Percentiles rank a stretch among this genome's conserved stretches.
These are phyloP conservation scores for Polymixis lichenea DNA, from an alignment of 2,888 invertebrate species.

Conservation along the genomic window DNA sequence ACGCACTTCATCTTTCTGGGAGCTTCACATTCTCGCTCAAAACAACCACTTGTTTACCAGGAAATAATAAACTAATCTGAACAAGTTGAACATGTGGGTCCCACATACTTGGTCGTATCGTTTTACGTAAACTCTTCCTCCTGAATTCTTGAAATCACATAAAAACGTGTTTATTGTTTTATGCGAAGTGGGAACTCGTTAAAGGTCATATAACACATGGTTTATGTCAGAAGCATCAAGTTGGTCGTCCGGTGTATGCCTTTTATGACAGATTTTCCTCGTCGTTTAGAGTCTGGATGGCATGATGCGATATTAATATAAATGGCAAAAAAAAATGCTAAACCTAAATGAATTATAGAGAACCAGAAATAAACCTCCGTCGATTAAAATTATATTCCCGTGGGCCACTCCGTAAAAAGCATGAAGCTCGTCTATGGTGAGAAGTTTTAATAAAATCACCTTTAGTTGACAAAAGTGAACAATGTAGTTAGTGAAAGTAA, in stretches of 20 bases:
- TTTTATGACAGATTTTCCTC: conserved; percentile 30
- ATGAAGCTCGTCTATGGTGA: neutral
- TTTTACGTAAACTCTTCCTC: conserved; percentile 45
- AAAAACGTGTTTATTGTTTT: conserved; percentile 54
- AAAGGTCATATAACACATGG: conserved; percentile 25
- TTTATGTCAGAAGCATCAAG: conserved; percentile 47
- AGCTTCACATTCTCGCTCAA: neutral
- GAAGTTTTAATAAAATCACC: neutral
- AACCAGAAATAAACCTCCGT: neutral
- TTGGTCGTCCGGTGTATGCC: conserved; percentile 2
- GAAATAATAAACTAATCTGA: conserved; percentile 36
- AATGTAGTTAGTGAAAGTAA: conserved; percentile 1
- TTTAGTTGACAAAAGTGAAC: neutral
- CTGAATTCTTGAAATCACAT: conserved; percentile 21
- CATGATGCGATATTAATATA: neutral
- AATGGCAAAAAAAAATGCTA: neutral
- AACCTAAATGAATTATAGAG: neutral
- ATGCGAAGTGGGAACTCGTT: conserved; percentile 29
- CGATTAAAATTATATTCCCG: neutral
- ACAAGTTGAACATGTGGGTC: conserved; percentile 29
- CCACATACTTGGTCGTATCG: conserved; percentile 21
- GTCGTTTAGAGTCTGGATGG: neutral
- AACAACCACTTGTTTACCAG: conserved; percentile 16
- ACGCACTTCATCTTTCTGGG: neutral
- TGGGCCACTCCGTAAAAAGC: neutral